phyloP scores from a whole-genome alignment of 2,113 vertebrate species.

The Rhinolophus ferrumequinum region DNA sequence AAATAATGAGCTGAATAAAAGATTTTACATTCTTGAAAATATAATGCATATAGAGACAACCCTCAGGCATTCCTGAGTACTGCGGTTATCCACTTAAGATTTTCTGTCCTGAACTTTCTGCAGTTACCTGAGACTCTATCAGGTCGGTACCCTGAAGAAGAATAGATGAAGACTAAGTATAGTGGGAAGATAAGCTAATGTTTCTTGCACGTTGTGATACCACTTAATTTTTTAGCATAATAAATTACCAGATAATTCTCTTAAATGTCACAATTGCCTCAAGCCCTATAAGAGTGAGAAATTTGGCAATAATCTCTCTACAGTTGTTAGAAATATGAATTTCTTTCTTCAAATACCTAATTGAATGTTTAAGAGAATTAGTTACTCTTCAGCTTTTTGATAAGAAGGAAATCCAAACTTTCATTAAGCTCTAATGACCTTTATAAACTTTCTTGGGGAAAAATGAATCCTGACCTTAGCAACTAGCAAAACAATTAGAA shows the following conservation, averaged over 20 bases:
- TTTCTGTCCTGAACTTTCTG: background rate
- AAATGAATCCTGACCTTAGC: conserved; percentile 81
- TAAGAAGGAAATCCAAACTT: conserved; percentile 50
- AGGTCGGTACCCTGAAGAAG: background rate
- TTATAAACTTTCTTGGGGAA: conserved; percentile 75
- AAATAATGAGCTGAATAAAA: background rate
- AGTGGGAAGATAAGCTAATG: background rate
- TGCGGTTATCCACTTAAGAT: background rate
- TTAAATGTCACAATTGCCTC: background rate
- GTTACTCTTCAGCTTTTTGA: background rate
- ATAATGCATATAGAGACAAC: rapidly evolving
- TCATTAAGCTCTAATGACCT: conserved; percentile 78
- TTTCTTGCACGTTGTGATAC: background rate
- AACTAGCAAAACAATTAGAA: conserved; percentile 81
- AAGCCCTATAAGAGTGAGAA: background rate
- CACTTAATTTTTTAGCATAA: conserved; percentile 21
- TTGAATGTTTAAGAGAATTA: conserved; percentile 54
- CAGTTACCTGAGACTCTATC: background rate
- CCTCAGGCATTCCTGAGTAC: background rate
- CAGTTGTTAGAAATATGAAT: conserved; percentile 17
- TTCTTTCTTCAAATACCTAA: conserved; percentile 1
- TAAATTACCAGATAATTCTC: conserved; percentile 1
- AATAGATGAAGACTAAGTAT: background rate
- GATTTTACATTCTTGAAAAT: background rate
- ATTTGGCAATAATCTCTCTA: background rate